Base-by-base conservation (phyloP, 2,888 invertebrate species). In the Cephus pulcher region DNA sequence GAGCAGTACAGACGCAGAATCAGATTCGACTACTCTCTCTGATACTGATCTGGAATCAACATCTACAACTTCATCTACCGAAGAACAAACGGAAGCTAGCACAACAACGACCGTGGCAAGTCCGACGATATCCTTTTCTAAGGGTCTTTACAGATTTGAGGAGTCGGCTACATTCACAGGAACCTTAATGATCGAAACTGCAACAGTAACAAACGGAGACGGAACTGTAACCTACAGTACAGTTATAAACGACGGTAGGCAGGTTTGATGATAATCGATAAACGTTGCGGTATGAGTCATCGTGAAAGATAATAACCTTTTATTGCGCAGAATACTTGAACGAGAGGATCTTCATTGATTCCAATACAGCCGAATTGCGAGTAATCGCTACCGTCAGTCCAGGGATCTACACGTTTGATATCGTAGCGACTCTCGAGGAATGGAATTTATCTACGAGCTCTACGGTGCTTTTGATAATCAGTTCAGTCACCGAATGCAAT, bases 161-260 rank as follows among this genome's bases (percentile, higher is more conserved):
- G 73, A 75, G 75, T 70, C 75, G 30, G 35, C 78, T 33, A 76
- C 78, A 11, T 78, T 78, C 69, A 76, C 73, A 1, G 78, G 78
- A 3, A 68, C 73, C 71, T 68, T 78, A 15, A 78, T 78, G 78
- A 69, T 56, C 34, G 75, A 78, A 78, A 75, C 78, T 56, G 78
- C 78, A n/a, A 37, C 35, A 4, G 78, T 75, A 15, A 78, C 73
- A 12, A 78, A 78, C 23, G 76, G 73, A 40, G 71, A 75, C 23
- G 78, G 78, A 34, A 76, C 78, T 23, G 75, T 78, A 34, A 56
- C 68, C n/a, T 78, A 78, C 32, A 35, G 11, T 71, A 35, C 37
- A 34, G 11, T 11, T 34, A 40, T 78, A 12, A 71, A 73, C 35
- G 73, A 78, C 33, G 75, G 78, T 78, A 78, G 68, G 15, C 11